These are phyloP conservation scores for Cephus pulcher DNA, from an alignment of 2,888 invertebrate genomes.

Conservation along the genomic window DNA sequence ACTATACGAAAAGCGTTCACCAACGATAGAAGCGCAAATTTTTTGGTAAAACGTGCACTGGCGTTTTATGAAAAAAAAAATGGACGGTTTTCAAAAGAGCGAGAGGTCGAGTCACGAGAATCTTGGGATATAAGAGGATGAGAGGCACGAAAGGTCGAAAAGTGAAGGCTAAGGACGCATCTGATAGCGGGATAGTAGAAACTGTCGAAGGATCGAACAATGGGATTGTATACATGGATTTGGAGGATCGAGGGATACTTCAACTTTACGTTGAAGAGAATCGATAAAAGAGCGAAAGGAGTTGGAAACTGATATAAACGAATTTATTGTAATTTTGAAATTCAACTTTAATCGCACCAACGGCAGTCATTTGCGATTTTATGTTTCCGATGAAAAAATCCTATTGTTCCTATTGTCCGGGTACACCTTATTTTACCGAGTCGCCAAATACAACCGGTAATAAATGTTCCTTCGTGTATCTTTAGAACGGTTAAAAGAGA, in stretches of 20 bases:
- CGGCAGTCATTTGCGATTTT: background rate
- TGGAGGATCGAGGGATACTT: background rate
- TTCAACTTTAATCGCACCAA: background rate
- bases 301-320: background rate
- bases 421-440: background rate
- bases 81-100: background rate
- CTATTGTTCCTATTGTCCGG: background rate
- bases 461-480: background rate
- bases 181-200: background rate
- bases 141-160: background rate
- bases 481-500: background rate
- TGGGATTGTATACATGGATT: background rate
- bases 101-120: background rate
- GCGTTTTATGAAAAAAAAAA: background rate
- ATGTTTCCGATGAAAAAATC: background rate
- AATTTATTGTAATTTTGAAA: background rate
- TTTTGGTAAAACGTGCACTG: background rate
- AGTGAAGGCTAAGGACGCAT: background rate
- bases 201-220: background rate
- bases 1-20: background rate
- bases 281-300: background rate
- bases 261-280: background rate
- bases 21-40: conserved; percentile 1
- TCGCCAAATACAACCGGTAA: background rate
- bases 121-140: background rate